Evolutionary conservation across 2,888 invertebrate genomes (phyloP), one percentile per base, ranked within the genome.

Genomic region (Ceratothoa steindachneri): DNA sequence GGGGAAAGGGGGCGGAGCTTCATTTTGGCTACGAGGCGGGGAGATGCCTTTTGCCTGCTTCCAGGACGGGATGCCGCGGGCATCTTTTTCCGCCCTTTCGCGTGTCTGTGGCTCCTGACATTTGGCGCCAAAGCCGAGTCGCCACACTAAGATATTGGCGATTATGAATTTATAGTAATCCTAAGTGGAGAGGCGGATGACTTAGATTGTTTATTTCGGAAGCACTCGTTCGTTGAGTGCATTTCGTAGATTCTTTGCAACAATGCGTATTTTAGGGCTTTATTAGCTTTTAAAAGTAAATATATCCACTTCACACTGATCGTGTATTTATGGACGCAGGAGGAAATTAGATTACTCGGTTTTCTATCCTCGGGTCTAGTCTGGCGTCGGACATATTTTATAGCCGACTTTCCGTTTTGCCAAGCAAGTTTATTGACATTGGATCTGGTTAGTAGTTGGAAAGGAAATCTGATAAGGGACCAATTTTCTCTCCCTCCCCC

Each of bases 81-180:
- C n/a, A n/a, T n/a, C n/a, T n/a, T n/a, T n/a, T n/a, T n/a, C 41
- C 41, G 41, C 41, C 41, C 15, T 41, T 41, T 15, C 15, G 5
- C 15, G 15, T 41, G 5, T 15, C 41, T 41, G 7, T 41, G 41
- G 41, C 41, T 41, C 15, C 41, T 41, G 41, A 15, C 41, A 41
- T 41, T 41, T 41, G 41, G 41, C 41, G 41, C 41, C 41, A 41
- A 41, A 15, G 41, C 5, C 7, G 5, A 41, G 41, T 41, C 5
- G 41, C 15, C 41, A 15, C 41, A 41, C 7, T 41, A 41, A 41
- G 41, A 41, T 41, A 41, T 60, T 60, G 60, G 60, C 60, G 60
- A 60, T 60, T 60, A 60, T 60, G 60, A 60, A 60, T 60, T 60
- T 60, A 60, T 60, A 24, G 60, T 60, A 24, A 60, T 60, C 60